A percentile compares a stretch with the other conserved stretches of the same genome.
Conservation (phyloP, 2,113 vertebrate genomes). For the Notechis scutatus region DNA sequence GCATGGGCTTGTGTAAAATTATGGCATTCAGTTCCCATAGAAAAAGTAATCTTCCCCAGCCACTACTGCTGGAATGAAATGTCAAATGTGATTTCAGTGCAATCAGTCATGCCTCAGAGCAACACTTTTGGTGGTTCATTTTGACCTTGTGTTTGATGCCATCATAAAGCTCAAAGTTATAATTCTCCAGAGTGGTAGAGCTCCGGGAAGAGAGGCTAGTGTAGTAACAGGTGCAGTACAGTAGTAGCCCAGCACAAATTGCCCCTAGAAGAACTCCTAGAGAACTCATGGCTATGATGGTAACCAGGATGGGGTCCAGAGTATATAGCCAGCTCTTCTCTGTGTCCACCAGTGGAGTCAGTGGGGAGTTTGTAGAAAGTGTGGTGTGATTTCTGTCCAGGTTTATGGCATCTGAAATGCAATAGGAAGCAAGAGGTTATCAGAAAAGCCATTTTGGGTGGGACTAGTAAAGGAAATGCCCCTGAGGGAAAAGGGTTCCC, state of each 20-base stretch:
- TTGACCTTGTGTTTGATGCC: slow-evolving; percentile 98
- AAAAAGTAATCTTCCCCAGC: slow-evolving; percentile 57
- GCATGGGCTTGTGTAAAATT: slow-evolving; percentile 42
- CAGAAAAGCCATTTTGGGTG: background rate
- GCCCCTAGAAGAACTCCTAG: slow-evolving; percentile 90
- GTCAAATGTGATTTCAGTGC: slow-evolving; percentile 41
- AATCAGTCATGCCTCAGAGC: slow-evolving; percentile 88
- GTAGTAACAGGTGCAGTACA: slow-evolving; percentile 96
- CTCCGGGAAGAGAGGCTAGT: slow-evolving; percentile 88
- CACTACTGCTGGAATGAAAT: slow-evolving; percentile 52
- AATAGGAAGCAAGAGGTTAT: slow-evolving; percentile 34
- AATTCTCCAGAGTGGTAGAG: slow-evolving; percentile 96
- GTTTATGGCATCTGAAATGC: slow-evolving; percentile 69
- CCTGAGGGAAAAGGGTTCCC: background rate
- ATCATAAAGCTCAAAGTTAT: slow-evolving; percentile 96
- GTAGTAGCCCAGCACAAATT: slow-evolving; percentile 88
- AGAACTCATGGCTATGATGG: slow-evolving; percentile 99
- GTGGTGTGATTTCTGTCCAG: slow-evolving; percentile 69
- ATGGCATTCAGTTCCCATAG: slow-evolving; percentile 74
- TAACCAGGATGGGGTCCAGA: slow-evolving; percentile 94
- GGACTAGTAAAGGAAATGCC: background rate
- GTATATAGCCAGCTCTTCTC: slow-evolving; percentile 95
- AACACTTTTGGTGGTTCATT: slow-evolving; percentile 97
- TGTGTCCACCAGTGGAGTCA: slow-evolving; percentile 78
- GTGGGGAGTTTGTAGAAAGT: slow-evolving; percentile 68